Conservation (phyloP, 2,113 vertebrate genomes). For the human (Homo sapiens) region DNA sequence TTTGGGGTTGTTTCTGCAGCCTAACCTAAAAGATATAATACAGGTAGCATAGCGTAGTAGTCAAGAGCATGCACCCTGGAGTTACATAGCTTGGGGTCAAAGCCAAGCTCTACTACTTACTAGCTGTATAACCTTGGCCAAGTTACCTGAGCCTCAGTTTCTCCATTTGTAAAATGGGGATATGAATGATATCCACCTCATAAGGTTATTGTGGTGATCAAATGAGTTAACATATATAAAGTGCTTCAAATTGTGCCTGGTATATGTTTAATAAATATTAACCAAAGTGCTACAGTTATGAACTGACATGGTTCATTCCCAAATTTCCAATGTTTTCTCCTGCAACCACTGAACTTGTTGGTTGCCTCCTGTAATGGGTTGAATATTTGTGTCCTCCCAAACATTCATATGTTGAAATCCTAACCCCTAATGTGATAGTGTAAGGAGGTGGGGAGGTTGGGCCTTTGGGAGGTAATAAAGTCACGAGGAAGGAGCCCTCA, state of each 20-base stretch:
- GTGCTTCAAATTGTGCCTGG: neutral
- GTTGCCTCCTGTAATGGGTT: neutral
- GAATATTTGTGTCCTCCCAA: neutral
- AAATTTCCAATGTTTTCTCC: neutral
- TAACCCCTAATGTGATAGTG: neutral
- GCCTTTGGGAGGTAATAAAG: neutral
- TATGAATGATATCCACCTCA: neutral
- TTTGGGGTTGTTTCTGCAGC: neutral
- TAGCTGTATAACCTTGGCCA: neutral
- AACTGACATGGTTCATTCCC: neutral
- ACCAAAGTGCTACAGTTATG: constrained; percentile 10
- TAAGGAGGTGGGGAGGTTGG: neutral
- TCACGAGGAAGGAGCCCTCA: neutral
- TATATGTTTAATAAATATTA: constrained; percentile 36
- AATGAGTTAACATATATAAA: neutral
- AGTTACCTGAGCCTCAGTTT: neutral
- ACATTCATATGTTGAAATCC: neutral
- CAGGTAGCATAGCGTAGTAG: neutral
- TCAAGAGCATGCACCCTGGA: neutral
- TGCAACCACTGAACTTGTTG: neutral
- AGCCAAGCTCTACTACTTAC: neutral
- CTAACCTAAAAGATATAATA: neutral
- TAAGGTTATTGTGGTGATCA: neutral
- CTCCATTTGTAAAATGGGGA: neutral
- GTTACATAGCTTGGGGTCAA: neutral